These are phyloP conservation scores for Bradypus variegatus DNA, from an alignment of 2,797 vertebrate species.

Conservation along the genomic window DNA sequence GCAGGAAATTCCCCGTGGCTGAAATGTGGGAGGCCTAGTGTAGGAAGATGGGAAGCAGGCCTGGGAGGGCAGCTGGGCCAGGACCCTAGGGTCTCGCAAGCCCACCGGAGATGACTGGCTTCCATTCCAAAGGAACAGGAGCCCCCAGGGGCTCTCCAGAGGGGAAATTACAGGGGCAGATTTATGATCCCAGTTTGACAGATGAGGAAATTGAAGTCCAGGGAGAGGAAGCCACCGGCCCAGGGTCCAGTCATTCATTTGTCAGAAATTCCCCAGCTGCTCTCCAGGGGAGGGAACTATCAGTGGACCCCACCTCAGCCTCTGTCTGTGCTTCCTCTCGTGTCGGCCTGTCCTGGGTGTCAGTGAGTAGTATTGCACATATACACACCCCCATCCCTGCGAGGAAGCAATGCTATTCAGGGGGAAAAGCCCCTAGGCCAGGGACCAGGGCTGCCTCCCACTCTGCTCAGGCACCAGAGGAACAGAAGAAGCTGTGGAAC, in stretches of 20 bases:
- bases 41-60: background rate
- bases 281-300: background rate
- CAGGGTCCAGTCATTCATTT: background rate
- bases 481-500: background rate
- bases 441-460: background rate
- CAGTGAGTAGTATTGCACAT: no score
- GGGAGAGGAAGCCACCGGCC: background rate
- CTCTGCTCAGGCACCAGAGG: background rate
- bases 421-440: background rate
- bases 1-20: background rate
- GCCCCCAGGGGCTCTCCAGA: background rate
- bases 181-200: background rate
- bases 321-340: background rate
- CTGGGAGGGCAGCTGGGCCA: background rate
- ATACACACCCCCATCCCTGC: no score
- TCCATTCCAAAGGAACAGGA: background rate
- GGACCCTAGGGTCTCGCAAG: background rate
- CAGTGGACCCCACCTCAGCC: background rate
- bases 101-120: background rate
- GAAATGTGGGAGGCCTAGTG: background rate
- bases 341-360: background rate
- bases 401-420: background rate
- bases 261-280: background rate
- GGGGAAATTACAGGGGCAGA: background rate
- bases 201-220: background rate